Base-by-base conservation (phyloP, 2,113 vertebrate genomes). In the Rhinogobius similis region DNA sequence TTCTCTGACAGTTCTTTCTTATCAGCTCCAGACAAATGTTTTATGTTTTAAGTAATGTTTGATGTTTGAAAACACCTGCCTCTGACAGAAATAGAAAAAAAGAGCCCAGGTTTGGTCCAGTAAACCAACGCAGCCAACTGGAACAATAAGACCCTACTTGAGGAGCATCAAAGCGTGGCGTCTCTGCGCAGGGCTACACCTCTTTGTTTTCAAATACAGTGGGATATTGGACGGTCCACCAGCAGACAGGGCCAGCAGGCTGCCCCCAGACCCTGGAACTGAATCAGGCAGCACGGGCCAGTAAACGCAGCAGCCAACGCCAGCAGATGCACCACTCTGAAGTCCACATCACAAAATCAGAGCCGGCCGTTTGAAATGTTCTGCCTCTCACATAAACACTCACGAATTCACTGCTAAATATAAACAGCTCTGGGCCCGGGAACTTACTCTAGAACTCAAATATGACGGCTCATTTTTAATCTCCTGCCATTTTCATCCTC, bases 301-400 rank as follows among this genome's bases (percentile, higher is more conserved):
- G 79, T 68, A n/a, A 50, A 82, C 69, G 27, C 20, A 55, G 73
- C 82, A 81, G 86, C 77, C 78, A 81, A 81, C 80, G 65, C 81
- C 77, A 82, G 79, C 85, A 85, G 82, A 82, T 80, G 77, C 74
- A 83, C 65, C 38, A 13, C 64, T 70, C 67, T 71, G 78, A 82
- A 76, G 76, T 48, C 23, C 64, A 77, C 71, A 79, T 81, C 83
- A 79, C 67, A 83, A 82, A 85, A 85, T 82, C 68, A 68, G 63
- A 53, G 78, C 59, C 76, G 43, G 71, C 65, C 44, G 32, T 79
- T 84, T 79, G 50, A 79, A 86, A 83, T 83, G 27, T 64, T 77
- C 75, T 74, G 62, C 66, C 53, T 56, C 63, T 21, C 73, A 67
- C 64, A 83, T 77, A 72, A 75, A 81, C 52, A 82, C 62, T 56